A percentile compares a stretch with the other conserved stretches of the same genome.
Conservation (phyloP, 2,888 invertebrate species). For the Oxyscelio sp. region DNA sequence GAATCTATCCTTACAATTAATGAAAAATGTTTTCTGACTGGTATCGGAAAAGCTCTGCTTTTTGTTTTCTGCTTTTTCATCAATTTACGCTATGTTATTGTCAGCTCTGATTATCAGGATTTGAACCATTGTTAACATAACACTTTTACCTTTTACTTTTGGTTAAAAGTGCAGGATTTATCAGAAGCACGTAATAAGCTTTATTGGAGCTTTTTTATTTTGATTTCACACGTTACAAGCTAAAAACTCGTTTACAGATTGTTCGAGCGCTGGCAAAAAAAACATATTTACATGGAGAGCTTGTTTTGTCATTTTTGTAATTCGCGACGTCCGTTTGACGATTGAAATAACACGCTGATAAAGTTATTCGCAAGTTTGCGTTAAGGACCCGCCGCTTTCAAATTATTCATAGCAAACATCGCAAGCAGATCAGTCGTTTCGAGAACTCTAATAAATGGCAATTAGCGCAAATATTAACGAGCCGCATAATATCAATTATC, state of each 20-base stretch:
- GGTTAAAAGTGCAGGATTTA: constrained; percentile 40
- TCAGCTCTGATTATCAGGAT: too few species aligned
- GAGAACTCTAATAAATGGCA: constrained; percentile 16
- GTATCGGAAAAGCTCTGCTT: too few species aligned
- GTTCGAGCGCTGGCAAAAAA: constrained; percentile 10
- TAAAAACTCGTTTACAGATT: constrained; percentile 40
- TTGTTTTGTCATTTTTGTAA: constrained; percentile 26
- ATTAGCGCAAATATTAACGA: constrained; percentile 43
- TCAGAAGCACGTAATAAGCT: constrained; percentile 46
- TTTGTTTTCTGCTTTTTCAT: constrained; percentile 5
- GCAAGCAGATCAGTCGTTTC: background rate
- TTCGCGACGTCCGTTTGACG: background rate
- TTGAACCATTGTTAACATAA: too few species aligned
- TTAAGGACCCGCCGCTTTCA: background rate
- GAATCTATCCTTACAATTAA: constrained; percentile 6
- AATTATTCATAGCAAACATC: background rate
- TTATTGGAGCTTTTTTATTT: constrained; percentile 43
- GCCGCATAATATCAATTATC: constrained; percentile 41
- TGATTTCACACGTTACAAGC: constrained; percentile 25
- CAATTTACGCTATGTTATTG: constrained; percentile 26
- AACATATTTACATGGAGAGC: constrained; percentile 3
- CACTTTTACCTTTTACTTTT: too few species aligned
- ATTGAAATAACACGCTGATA: background rate
- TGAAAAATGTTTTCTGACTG: constrained; percentile 17
- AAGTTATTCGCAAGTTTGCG: background rate